These are phyloP conservation scores for Falcaria lacertinaria DNA, from an alignment of 2,888 invertebrate genomes.

Conservation along the genomic window DNA sequence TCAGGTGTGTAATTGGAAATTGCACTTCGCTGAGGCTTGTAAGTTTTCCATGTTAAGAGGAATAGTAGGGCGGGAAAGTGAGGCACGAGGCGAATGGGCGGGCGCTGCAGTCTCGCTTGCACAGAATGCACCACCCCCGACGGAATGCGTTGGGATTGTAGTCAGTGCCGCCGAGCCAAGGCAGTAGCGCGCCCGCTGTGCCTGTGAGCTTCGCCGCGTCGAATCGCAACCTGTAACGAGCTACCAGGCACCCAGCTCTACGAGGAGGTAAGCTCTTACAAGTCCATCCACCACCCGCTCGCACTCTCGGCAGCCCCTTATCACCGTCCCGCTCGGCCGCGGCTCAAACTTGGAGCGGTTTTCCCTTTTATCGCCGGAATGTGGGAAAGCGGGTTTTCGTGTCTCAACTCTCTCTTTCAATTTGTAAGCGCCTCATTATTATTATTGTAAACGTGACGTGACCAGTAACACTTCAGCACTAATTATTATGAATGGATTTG, in stretches of 20 bases:
- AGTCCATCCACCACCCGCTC: conserved; percentile 47
- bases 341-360: conserved; percentile 51
- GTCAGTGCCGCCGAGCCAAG: conserved; percentile 61
- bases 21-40: conserved; percentile 23
- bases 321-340: conserved; percentile 41
- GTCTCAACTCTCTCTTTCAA: conserved; percentile 76
- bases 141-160: conserved; percentile 59
- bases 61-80: conserved; percentile 76
- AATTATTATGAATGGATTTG: background rate
- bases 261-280: conserved; percentile 72
- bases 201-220: conserved; percentile 40
- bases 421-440: conserved; percentile 59
- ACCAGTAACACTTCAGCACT: conserved; percentile 6
- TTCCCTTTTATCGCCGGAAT: conserved; percentile 77
- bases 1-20: conserved; percentile 30
- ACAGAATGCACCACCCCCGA: conserved; percentile 73
- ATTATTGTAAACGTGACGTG: conserved; percentile 32
- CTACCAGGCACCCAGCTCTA: conserved; percentile 66
- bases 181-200: conserved; percentile 58
- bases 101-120: conserved; percentile 76
- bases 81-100: conserved; percentile 75
- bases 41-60: conserved; percentile 51
- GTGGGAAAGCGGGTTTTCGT: conserved; percentile 74
- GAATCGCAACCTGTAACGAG: conserved; percentile 75
- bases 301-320: conserved; percentile 35